A percentile compares a stretch with the other conserved stretches of the same genome.
These are phyloP conservation scores for Entomyzon cyanotis DNA, from an alignment of 2,113 vertebrate species.

Conservation along the genomic window DNA sequence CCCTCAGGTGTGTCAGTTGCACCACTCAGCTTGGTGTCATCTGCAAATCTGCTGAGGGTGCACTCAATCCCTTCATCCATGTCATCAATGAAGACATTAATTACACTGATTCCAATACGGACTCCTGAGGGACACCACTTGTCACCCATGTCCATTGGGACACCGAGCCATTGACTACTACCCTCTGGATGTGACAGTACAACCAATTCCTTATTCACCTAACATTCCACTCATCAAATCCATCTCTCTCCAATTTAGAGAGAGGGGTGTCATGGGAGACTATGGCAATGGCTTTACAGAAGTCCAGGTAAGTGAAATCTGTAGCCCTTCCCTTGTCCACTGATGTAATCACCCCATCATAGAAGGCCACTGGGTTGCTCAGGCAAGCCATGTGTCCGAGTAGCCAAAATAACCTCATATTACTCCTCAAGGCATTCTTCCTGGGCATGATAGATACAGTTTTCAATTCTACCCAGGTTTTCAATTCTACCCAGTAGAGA, in stretches of 20 bases:
- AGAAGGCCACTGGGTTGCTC: background rate
- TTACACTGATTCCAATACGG: background rate
- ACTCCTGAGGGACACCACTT: background rate
- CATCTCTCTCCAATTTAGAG: background rate
- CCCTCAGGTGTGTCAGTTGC: background rate
- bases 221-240: background rate
- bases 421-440: background rate
- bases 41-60: background rate
- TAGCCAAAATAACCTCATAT: background rate
- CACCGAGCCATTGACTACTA: background rate
- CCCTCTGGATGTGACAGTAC: background rate
- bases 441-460: background rate
- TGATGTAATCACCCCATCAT: background rate
- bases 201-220: background rate
- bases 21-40: background rate
- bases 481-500: background rate
- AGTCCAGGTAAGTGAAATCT: background rate
- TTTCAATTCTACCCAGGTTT: background rate
- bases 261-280: background rate
- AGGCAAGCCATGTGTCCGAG: background rate
- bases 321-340: background rate
- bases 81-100: background rate
- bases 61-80: rapidly evolving
- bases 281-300: background rate
- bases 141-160: rapidly evolving